phyloP scores from a whole-genome alignment of 2,113 vertebrate species.

The Poeciliopsis retropinna region DNA sequence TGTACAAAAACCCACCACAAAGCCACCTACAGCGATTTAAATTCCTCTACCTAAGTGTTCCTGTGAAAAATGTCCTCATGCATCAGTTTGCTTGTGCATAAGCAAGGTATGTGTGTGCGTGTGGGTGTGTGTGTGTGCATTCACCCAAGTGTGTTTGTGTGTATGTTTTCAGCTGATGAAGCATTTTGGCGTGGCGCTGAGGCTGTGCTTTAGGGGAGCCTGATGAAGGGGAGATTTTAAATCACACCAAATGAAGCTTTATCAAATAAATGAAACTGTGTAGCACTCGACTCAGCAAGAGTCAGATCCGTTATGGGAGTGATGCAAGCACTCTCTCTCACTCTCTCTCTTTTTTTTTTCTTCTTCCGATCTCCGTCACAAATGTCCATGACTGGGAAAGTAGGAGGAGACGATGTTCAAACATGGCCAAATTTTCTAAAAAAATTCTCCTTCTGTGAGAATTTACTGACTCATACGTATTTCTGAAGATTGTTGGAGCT shows the following conservation, averaged over 20 bases:
- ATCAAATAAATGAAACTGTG: constrained; percentile 75
- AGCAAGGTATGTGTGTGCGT: constrained; percentile 22
- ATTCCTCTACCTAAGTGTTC: constrained; percentile 39
- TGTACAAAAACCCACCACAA: constrained; percentile 22
- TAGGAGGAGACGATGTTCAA: neutral
- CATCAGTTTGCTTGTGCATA: constrained; percentile 19
- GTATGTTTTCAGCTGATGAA: constrained; percentile 72
- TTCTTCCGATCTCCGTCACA: constrained; percentile 3
- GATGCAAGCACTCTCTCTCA: constrained; percentile 32
- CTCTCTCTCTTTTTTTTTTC: neutral
- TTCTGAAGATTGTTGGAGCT: too few species aligned
- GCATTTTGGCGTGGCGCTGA: constrained; percentile 62
- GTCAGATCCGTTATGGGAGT: constrained; percentile 55
- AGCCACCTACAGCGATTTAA: constrained; percentile 37
- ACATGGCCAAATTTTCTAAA: neutral
- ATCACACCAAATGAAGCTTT: constrained; percentile 77
- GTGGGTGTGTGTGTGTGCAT: neutral
- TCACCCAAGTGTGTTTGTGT: constrained; percentile 18
- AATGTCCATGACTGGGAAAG: constrained; percentile 10
- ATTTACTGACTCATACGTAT: neutral
- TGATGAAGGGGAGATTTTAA: constrained; percentile 75
- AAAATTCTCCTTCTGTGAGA: neutral
- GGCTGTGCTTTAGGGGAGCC: constrained; percentile 66
- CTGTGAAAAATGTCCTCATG: constrained; percentile 49
- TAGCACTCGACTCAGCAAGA: constrained; percentile 71